Conservation (phyloP, 2,797 vertebrate species). For the Pseudomugil gertrudae region DNA sequence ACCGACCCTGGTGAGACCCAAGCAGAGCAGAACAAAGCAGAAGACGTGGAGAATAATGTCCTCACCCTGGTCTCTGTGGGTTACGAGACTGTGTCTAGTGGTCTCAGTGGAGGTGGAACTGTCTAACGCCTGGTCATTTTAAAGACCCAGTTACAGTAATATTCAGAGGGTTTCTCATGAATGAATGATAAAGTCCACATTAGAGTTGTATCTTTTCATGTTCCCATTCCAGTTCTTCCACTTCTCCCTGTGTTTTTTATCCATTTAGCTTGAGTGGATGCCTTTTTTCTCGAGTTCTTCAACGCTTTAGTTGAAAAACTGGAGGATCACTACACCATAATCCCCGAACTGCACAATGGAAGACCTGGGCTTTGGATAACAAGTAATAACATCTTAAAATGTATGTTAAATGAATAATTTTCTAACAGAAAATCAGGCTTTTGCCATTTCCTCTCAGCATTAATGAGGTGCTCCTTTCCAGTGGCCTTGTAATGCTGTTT, state of each 20-base stretch:
- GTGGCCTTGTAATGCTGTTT: background rate
- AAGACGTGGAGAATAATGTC: conserved; percentile 74
- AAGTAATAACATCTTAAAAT: background rate
- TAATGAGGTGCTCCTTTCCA: too few species aligned
- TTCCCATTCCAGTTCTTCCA: background rate
- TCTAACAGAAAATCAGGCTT: too few species aligned
- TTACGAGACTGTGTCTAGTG: conserved; percentile 82
- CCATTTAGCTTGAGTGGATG: background rate
- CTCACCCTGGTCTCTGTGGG: conserved; percentile 84
- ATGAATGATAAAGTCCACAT: background rate
- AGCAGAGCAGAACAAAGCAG: conserved; percentile 48
- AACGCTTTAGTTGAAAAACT: background rate
- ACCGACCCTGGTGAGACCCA: conserved; percentile 29
- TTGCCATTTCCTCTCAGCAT: too few species aligned
- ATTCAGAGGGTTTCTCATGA: background rate
- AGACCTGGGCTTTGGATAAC: background rate
- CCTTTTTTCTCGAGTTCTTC: background rate
- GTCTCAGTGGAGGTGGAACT: conserved; percentile 58
- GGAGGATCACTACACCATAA: too few species aligned
- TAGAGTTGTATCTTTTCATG: background rate
- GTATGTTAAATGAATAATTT: background rate
- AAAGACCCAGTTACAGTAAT: background rate
- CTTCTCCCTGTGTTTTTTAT: background rate
- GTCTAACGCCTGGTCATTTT: conserved; percentile 46
- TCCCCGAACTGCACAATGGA: background rate